Conservation (phyloP, 2,888 invertebrate species). For the Chrysomela aeneicollis region DNA sequence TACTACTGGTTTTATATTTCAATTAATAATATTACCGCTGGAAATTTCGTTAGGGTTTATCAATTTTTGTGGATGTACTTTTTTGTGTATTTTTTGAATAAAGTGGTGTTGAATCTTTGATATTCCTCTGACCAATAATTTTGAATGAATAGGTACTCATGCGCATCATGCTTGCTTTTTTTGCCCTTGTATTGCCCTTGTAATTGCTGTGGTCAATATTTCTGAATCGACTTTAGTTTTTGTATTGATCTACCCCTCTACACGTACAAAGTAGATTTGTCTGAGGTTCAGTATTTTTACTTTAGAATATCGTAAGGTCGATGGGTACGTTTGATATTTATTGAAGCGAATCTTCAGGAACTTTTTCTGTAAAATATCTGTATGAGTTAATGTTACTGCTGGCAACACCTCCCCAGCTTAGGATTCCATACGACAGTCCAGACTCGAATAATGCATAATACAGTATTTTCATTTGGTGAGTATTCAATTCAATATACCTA, state of each 20-base stretch:
- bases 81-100: too few relatives aligned
- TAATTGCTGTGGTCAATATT: slow-evolving; percentile 13
- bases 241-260: slow-evolving; percentile 14
- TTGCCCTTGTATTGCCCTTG: background rate
- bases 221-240: background rate
- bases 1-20: too few relatives aligned
- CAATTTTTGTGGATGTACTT: too few relatives aligned
- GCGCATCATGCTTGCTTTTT: background rate
- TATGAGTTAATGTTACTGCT: background rate
- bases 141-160: slow-evolving; percentile 11
- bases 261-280: slow-evolving; percentile 8
- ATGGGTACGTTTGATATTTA: background rate
- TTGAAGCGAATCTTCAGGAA: too few relatives aligned
- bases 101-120: background rate
- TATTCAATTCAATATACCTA: too few relatives aligned
- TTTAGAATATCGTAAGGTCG: background rate
- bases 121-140: slow-evolving; percentile 14
- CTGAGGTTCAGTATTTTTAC: slow-evolving; percentile 2
- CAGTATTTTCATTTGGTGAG: background rate
- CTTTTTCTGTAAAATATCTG: too few relatives aligned
- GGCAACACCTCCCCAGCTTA: slow-evolving; percentile 12
- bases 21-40: too few relatives aligned
- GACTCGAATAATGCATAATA: slow-evolving; percentile 4
- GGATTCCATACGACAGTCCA: background rate
- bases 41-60: too few relatives aligned